Evolutionary conservation across 2,113 vertebrate genomes (phyloP).

Genomic region (Semnornis frantzii): DNA sequence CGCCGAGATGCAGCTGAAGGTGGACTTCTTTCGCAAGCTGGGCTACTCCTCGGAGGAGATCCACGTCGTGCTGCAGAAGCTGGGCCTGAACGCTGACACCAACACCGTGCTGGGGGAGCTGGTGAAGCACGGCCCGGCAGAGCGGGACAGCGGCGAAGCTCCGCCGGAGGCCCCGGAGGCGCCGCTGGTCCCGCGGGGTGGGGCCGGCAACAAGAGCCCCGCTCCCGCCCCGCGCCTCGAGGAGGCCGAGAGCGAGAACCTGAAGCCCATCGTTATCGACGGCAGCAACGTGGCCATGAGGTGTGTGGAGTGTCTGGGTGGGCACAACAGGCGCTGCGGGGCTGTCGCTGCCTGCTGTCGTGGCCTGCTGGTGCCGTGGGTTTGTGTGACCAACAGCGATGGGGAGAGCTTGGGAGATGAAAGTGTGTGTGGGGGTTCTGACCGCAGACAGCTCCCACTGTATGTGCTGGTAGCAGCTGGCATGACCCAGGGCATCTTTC

Average conservation of each 20-base stretch:
- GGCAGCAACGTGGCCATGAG: constrained; percentile 99
- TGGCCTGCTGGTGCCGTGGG: fast-evolving
- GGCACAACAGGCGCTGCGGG: fast-evolving
- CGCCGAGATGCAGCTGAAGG: constrained; percentile 81
- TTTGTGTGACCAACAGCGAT: fast-evolving
- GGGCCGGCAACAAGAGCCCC: constrained; percentile 53
- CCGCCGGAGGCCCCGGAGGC: constrained; percentile 35
- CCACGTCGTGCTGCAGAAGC: constrained; percentile 82
- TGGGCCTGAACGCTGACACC: constrained; percentile 85
- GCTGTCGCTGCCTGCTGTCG: fast-evolving
- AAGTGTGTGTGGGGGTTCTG: fast-evolving
- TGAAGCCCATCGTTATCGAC: constrained; percentile 92
- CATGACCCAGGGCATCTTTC: background rate
- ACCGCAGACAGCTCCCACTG: fast-evolving
- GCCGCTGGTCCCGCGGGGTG: constrained; percentile 69
- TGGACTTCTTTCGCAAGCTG: constrained; percentile 94
- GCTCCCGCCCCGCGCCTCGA: constrained; percentile 9
- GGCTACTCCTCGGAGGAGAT: constrained; percentile 88
- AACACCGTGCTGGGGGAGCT: constrained; percentile 92
- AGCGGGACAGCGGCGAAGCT: constrained; percentile 52
- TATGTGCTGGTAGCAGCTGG: fast-evolving
- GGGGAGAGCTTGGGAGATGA: fast-evolving
- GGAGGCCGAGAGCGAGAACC: constrained; percentile 67
- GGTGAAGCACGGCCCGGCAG: constrained; percentile 78
- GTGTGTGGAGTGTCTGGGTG: constrained; percentile 57